These are phyloP conservation scores for Hesperophylax magnus DNA, from an alignment of 1,140 invertebrate genomes.

Conservation along the genomic window DNA sequence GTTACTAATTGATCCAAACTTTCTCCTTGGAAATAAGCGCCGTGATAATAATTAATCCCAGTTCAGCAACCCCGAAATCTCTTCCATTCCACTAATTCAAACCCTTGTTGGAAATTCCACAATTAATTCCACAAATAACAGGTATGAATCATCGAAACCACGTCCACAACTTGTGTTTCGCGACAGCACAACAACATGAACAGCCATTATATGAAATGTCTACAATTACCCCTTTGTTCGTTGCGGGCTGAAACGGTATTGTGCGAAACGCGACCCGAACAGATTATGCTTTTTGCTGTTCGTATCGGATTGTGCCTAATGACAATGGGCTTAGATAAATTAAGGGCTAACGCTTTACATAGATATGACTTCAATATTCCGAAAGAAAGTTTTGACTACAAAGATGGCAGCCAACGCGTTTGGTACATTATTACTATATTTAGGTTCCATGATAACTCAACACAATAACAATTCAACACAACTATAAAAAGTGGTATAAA, in stretches of 20 bases:
- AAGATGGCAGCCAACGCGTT: background rate
- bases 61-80: too few species aligned
- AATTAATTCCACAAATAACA: background rate
- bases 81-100: too few species aligned
- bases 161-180: conserved; percentile 3
- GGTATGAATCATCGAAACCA: conserved; percentile 14
- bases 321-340: background rate
- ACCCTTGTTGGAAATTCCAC: background rate
- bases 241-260: background rate
- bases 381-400: background rate
- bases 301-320: background rate
- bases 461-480: too few species aligned
- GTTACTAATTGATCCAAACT: too few species aligned
- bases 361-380: background rate
- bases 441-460: too few species aligned
- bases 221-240: conserved; percentile 20
- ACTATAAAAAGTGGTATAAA: too few species aligned
- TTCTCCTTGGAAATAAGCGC: too few species aligned
- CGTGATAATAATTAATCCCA: too few species aligned
- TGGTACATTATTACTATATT: too few species aligned
- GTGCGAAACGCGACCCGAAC: background rate
- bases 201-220: conserved; percentile 19
- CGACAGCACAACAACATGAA: conserved; percentile 19
- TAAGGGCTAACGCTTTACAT: background rate
- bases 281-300: conserved; percentile 1